Percentiles rank a stretch among this genome's conserved stretches.
Conservation (phyloP, 2,888 invertebrate species). For the Scaptomyza reducta region DNA sequence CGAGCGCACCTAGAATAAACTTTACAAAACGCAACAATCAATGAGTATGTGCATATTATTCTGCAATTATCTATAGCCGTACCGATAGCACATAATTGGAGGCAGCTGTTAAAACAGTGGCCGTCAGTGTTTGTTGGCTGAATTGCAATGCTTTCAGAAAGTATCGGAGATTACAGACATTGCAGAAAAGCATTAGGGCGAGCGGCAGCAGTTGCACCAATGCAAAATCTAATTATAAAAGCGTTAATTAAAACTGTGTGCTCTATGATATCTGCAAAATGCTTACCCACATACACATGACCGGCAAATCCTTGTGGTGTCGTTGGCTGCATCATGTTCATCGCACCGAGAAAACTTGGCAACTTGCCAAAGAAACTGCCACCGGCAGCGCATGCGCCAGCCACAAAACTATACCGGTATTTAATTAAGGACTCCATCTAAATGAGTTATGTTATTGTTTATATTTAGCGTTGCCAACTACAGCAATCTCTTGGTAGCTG, state of each 20-base stretch:
- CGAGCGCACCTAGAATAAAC: conserved; percentile 89
- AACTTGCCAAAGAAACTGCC: conserved; percentile 87
- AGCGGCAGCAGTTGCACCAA: conserved; percentile 83
- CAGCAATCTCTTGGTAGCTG: neutral
- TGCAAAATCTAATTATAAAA: conserved; percentile 52
- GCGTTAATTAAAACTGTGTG: neutral
- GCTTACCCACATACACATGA: conserved; percentile 32
- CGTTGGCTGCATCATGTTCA: conserved; percentile 29
- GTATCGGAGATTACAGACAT: conserved; percentile 86
- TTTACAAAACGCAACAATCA: conserved; percentile 38
- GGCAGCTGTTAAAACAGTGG: conserved; percentile 86
- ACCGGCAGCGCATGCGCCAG: conserved; percentile 86
- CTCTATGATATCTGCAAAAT: neutral
- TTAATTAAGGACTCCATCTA: conserved; percentile 58
- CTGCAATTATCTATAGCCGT: conserved; percentile 22
- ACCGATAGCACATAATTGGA: conserved; percentile 87
- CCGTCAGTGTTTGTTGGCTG: conserved; percentile 85
- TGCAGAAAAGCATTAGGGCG: conserved; percentile 86
- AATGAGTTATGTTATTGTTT: neutral
- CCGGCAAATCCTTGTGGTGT: neutral
- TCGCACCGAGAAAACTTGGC: conserved; percentile 75
- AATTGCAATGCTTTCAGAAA: conserved; percentile 87
- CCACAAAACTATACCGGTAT: conserved; percentile 77
- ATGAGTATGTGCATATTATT: neutral
- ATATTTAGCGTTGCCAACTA: conserved; percentile 12